Percentiles rank a stretch among this genome's conserved stretches.
These are phyloP conservation scores for Xenentodon cancila DNA, from an alignment of 2,797 vertebrate species.

Conservation along the genomic window DNA sequence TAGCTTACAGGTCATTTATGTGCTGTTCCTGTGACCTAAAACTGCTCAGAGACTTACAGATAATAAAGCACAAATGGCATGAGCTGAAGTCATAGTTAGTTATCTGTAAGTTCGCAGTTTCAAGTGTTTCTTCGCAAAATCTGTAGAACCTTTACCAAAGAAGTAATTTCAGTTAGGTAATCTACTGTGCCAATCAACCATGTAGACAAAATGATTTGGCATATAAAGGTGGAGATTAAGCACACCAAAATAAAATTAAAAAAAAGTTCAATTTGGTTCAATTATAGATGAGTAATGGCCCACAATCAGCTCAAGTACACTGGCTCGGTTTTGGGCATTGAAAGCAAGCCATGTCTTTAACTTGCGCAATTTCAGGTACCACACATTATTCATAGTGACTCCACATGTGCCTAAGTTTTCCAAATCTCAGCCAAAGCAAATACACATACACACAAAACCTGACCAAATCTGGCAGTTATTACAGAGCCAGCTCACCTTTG, in stretches of 20 bases:
- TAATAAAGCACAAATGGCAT: background rate
- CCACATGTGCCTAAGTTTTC: background rate
- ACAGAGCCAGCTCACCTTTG: background rate
- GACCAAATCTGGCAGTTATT: background rate
- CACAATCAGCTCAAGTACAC: background rate
- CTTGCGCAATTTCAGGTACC: background rate
- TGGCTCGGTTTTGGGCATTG: background rate
- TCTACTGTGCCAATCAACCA: background rate
- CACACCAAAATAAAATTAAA: background rate
- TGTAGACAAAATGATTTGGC: background rate
- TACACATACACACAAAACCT: constrained; percentile 1
- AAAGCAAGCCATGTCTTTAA: background rate
- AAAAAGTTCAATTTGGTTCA: background rate
- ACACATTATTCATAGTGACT: background rate
- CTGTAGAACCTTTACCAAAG: too few species aligned
- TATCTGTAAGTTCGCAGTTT: background rate
- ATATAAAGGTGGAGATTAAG: too few species aligned
- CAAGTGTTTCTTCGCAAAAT: constrained; percentile 9
- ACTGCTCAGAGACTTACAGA: constrained; percentile 24
- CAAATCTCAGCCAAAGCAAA: background rate
- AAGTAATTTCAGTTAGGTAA: constrained; percentile 4
- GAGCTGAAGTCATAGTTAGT: constrained; percentile 5
- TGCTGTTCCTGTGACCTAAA: constrained; percentile 62
- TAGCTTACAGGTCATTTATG: constrained; percentile 69
- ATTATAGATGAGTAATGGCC: background rate